phyloP scores from a whole-genome alignment of 1,140 invertebrate genomes.

The Aphelinus certus region DNA sequence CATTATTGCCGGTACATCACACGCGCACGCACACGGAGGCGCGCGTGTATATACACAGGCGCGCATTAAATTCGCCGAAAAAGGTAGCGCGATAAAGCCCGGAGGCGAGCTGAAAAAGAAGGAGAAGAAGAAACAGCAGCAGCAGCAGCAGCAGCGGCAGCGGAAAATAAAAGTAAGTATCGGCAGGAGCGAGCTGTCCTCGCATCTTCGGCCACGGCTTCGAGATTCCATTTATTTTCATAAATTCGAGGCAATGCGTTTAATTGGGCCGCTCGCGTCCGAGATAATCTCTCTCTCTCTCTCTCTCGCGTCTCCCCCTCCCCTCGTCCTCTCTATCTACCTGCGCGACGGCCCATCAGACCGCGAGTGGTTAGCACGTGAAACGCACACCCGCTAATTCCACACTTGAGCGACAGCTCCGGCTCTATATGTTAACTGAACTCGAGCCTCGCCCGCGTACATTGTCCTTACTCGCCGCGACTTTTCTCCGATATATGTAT shows the following conservation, averaged over 20 bases:
- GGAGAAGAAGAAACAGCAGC: background rate
- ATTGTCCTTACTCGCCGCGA: background rate
- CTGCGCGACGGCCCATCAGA: background rate
- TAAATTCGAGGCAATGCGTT: slow-evolving; percentile 31
- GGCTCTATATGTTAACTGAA: background rate
- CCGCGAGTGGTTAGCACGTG: background rate
- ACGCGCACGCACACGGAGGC: no score
- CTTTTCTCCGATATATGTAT: background rate
- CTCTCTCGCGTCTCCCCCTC: background rate
- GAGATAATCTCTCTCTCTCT: slow-evolving; percentile 8
- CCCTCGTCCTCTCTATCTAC: background rate
- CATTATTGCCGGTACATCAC: background rate
- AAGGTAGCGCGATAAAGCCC: background rate
- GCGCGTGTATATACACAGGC: no score
- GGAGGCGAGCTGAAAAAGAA: background rate
- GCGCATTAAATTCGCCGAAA: slow-evolving; percentile 16
- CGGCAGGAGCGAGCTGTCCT: background rate
- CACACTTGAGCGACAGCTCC: slow-evolving; percentile 7
- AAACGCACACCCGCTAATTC: slow-evolving; percentile 3
- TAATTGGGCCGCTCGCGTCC: slow-evolving; percentile 9
- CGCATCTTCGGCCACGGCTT: background rate
- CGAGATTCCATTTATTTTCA: slow-evolving; percentile 26
- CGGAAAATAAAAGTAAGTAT: background rate
- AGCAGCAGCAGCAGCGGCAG: background rate
- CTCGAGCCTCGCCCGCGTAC: background rate